Evolutionary conservation across 2,113 vertebrate genomes (phyloP), one percentile per base, ranked within the genome.

Genomic region (Microtus richardsoni): DNA sequence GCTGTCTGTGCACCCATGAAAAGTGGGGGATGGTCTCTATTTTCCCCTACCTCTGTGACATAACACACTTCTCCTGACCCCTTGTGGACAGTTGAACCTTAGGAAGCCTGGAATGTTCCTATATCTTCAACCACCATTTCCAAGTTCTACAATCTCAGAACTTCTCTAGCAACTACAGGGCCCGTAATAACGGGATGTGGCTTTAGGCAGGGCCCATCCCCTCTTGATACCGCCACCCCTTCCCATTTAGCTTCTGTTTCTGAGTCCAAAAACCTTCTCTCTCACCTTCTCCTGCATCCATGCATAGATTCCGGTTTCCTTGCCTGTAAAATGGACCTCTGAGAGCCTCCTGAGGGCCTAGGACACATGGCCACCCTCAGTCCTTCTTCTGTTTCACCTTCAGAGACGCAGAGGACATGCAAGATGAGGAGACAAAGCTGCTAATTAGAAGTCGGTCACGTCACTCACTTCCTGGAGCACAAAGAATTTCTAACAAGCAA

Each of bases 11-110:
- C 26, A 0, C 26, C 26, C 10, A 11, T 30, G 26, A 66, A 66
- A 30, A 30, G 10, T 28, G 64, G 26, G 26, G 24, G 26, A 24
- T 11, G 26, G 62, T 30, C 62, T 66, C 10, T 66, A 28, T 66
- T 66, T 66, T 30, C 12, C 12, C 0, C 0, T 22, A 47, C 82
- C n/a, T 47, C 39, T 13, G 5, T 5, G 4, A 30, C 68, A 64
- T 2, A 28, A 36, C 7, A 17, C 16, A 21, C 62, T 33, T 71
- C 39, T 83, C 19, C 7, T 9, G 83, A 71, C 49, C 39, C 30
- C 70, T 68, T 13, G 28, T 77, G 39, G 36, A 68, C 54, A 49
- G 49, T 19, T 22, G 24, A 36, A n/a, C 28, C 7, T 60, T 52
- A 44, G 47, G 77, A 26, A 94, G 60, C 3, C 10, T 82, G n/a